Evolutionary conservation across 2,113 vertebrate species (phyloP).

Genomic region (Verasper variegatus): DNA sequence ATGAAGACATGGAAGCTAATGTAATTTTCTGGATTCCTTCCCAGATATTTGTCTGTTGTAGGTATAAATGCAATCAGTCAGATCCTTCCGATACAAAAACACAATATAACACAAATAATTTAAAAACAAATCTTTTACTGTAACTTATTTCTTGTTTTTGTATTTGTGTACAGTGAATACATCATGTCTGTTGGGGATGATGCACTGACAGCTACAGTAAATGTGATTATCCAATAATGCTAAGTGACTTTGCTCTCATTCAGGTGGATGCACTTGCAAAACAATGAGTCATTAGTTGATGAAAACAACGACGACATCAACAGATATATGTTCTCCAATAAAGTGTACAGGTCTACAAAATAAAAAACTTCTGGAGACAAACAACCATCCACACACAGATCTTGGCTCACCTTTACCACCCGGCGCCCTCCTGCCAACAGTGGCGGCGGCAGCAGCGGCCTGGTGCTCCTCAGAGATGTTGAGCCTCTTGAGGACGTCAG

Average conservation of each 20-base stretch:
- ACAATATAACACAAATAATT: too few species aligned
- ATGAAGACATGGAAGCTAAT: too few species aligned
- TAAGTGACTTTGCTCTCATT: not conserved
- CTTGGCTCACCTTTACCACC: constrained; percentile 61
- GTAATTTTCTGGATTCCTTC: too few species aligned
- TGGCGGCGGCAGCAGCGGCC: constrained; percentile 82
- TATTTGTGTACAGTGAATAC: not conserved
- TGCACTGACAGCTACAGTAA: not conserved
- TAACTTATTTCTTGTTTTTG: too few species aligned
- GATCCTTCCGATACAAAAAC: too few species aligned
- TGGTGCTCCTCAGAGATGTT: constrained; percentile 93
- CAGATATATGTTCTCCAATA: too few species aligned
- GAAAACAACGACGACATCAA: not conserved
- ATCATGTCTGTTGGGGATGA: too few species aligned
- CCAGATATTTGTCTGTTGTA: too few species aligned
- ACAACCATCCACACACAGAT: too few species aligned
- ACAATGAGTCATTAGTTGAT: not conserved
- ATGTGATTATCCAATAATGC: not conserved
- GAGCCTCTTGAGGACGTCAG: constrained; percentile 94
- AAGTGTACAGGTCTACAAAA: not conserved
- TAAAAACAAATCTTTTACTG: too few species aligned
- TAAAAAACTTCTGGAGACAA: not conserved
- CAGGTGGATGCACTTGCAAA: too few species aligned
- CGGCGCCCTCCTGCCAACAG: constrained; percentile 78
- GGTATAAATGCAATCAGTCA: too few species aligned